Base-by-base conservation (phyloP, 2,888 invertebrate genomes). In the Plusia festucae region DNA sequence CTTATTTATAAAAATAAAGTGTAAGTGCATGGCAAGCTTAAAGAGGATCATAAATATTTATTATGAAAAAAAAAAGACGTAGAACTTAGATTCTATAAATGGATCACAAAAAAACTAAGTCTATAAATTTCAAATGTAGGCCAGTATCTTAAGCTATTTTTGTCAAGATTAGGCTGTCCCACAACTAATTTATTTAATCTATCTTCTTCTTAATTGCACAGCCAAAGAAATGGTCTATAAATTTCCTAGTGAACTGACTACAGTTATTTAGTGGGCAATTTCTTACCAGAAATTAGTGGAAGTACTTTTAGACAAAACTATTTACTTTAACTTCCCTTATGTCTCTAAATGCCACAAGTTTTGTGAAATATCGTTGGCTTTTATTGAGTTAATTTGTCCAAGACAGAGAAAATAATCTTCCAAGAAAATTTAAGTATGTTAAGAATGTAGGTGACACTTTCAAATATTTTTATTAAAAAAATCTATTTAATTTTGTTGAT, bases 241-340 rank as follows among this genome's bases (percentile, higher is more conserved):
- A 85, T 84, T 79, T 76, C 60, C 68, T 54, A 60, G 69, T 65
- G 77, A 77, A 78, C 73, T 75, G 81, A 78, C 78, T 78, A 60
- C 66, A 72, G 78, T 83, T 78, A 85, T 85, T 85, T 85, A 85
- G 77, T 81, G 78, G 71, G 82, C 77, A 82, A 84, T 85, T 83
- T 78, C 77, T 78, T 78, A 63, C 70, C 75, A 80, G 70, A 78
- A 81, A 81, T 81, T 79, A 73, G 76, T 66, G 70, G 73, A 68
- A 76, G 66, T 74, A 70, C 78, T 80, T 78, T 73, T 68, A 63
- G 76, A 76, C 81, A 71, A 78, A 68, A 73, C 73, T 81, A 79
- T 81, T 81, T 76, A 70, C 62, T 78, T 78, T 71, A 60, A 81
- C 76, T 76, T 81, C 78, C n/a, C n/a, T 78, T 79, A 74, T 66